phyloP scores from a whole-genome alignment of 2,113 vertebrate species.

The Butorides virescens region DNA sequence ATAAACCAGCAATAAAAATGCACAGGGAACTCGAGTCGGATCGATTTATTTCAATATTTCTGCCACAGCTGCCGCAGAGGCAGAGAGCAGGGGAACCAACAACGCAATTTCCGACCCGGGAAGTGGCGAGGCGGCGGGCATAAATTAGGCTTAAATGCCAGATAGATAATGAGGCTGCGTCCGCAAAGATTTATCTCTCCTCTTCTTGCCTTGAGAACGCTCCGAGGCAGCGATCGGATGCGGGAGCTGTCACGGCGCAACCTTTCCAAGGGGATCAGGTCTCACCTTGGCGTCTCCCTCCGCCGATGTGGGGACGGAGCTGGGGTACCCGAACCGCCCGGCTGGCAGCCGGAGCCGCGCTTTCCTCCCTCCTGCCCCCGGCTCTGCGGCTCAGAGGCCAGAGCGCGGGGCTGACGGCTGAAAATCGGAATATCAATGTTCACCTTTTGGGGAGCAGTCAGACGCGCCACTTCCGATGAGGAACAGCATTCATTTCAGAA shows the following conservation, averaged over 20 bases:
- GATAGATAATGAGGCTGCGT: conserved; percentile 31
- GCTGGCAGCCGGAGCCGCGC: not conserved
- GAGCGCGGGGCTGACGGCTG: not conserved
- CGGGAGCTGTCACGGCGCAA: not conserved
- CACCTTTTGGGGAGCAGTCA: not conserved
- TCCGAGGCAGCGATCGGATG: not conserved
- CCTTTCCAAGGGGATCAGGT: not conserved
- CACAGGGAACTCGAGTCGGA: not conserved
- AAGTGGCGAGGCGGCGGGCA: not conserved
- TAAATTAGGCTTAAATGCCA: conserved; percentile 67
- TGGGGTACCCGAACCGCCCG: rapidly evolving
- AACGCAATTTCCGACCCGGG: not conserved
- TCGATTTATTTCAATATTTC: conserved; percentile 57
- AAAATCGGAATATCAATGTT: not conserved
- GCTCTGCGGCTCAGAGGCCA: not conserved
- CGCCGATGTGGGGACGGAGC: too few relatives aligned
- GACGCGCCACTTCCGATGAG: not conserved
- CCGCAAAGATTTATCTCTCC: not conserved
- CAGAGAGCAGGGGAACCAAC: not conserved
- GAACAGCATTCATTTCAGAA: not conserved
- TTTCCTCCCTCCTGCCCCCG: not conserved
- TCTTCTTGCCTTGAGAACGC: not conserved
- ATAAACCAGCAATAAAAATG: conserved; percentile 51
- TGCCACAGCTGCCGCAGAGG: not conserved
- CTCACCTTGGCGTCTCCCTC: not conserved